Conservation (phyloP, 2,888 invertebrate genomes). For the Creontiades dilutus region DNA sequence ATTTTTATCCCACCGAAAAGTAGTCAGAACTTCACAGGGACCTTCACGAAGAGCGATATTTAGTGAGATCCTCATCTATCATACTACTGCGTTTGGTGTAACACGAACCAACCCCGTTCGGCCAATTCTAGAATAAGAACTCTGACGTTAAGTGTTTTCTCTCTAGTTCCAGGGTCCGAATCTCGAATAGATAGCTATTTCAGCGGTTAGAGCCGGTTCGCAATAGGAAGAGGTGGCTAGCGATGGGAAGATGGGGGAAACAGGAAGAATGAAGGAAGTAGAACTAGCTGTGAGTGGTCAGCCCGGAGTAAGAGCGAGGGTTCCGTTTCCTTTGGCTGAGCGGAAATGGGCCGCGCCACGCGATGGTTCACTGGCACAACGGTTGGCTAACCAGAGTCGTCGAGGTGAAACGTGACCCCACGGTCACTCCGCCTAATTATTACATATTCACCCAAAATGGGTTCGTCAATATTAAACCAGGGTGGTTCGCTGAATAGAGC, state of each 20-base stretch:
- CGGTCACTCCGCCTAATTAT: neutral
- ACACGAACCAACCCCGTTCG: too few species aligned
- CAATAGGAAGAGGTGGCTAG: neutral
- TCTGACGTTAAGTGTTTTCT: neutral
- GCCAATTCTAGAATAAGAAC: neutral
- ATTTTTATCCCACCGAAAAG: too few species aligned
- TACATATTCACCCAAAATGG: neutral
- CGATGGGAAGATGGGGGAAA: neutral
- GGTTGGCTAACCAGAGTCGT: neutral
- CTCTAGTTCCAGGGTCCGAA: neutral
- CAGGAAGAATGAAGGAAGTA: slow-evolving; percentile 10
- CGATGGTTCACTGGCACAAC: neutral
- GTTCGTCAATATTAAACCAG: neutral
- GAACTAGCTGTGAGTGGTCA: neutral
- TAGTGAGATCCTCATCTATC: too few species aligned
- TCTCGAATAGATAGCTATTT: neutral
- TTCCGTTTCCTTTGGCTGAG: neutral
- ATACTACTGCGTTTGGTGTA: too few species aligned
- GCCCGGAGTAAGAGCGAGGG: neutral
- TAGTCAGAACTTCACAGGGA: too few species aligned
- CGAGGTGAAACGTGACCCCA: neutral
- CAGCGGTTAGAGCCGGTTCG: neutral
- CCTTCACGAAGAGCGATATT: too few species aligned
- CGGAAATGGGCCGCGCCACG: slow-evolving; percentile 1
- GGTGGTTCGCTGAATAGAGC: neutral